Conservation (phyloP, 2,797 vertebrate species). For the Naso thynnoides region DNA sequence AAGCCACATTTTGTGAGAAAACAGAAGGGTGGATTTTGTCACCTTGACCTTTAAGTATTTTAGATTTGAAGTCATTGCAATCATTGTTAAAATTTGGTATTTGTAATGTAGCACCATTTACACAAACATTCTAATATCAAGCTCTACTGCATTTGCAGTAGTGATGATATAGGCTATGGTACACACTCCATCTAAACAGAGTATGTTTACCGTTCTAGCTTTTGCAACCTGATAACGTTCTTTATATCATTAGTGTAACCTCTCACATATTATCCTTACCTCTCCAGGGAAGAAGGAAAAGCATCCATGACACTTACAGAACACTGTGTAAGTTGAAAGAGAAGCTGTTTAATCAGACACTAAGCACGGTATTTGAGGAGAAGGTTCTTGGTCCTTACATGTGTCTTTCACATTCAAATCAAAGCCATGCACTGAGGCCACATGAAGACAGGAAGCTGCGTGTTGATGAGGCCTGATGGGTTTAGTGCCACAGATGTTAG, state of each 20-base stretch:
- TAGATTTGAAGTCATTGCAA: too few relatives aligned
- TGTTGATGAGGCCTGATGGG: conserved; percentile 34
- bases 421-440: conserved; percentile 16
- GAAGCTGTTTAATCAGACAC: conserved; percentile 18
- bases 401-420: conserved; percentile 34
- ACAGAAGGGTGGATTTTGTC: neutral
- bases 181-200: conserved; percentile 7
- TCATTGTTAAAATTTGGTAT: neutral
- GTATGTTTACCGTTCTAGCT: neutral
- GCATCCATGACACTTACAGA: neutral
- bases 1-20: neutral
- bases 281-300: neutral
- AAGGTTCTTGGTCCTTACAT: conserved; percentile 11
- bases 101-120: neutral
- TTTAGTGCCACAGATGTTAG: conserved; percentile 31
- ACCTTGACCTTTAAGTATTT: too few relatives aligned
- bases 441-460: conserved; percentile 7
- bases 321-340: neutral
- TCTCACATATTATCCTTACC: conserved; percentile 9
- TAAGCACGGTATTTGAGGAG: neutral
- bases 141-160: neutral
- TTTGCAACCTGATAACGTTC: conserved; percentile 20
- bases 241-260: conserved; percentile 12
- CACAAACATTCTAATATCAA: neutral
- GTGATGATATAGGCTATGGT: neutral